These are phyloP conservation scores for Eutrigla gurnardus DNA, from an alignment of 2,797 vertebrate genomes.

Conservation along the genomic window DNA sequence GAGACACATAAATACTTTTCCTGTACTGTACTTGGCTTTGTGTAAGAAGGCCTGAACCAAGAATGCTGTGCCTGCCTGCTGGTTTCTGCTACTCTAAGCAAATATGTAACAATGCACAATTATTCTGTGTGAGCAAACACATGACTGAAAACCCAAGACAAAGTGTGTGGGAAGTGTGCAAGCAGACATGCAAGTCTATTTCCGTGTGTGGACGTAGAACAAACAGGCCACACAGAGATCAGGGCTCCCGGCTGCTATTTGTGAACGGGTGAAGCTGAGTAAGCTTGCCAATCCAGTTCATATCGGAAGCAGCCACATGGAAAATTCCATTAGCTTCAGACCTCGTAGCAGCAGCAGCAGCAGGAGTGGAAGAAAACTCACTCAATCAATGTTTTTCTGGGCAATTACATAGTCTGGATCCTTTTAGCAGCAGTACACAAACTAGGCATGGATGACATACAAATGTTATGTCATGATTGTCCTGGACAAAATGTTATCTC, in stretches of 20 bases:
- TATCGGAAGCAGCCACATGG: slow-evolving; percentile 21
- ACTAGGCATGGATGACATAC: too few relatives aligned
- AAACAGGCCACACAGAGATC: background rate
- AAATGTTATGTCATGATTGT: too few relatives aligned
- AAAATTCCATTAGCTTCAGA: slow-evolving; percentile 49
- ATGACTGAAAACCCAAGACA: background rate
- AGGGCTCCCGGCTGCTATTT: background rate
- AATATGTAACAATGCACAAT: background rate
- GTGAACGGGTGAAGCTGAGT: background rate
- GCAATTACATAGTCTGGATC: background rate
- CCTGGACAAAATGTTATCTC: too few relatives aligned
- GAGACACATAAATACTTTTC: background rate
- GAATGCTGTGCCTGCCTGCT: background rate
- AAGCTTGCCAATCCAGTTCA: slow-evolving; percentile 52
- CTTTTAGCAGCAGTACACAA: background rate
- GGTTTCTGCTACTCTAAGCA: background rate
- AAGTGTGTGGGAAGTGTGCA: background rate
- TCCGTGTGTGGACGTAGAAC: background rate
- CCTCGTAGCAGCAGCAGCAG: background rate
- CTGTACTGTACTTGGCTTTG: background rate
- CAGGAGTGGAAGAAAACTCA: background rate
- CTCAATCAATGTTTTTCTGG: background rate
- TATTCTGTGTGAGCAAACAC: background rate
- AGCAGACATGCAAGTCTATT: background rate
- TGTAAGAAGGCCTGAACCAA: background rate